Evolutionary conservation across 1,140 invertebrate species (phyloP).

Genomic region (Megalopta genalis): DNA sequence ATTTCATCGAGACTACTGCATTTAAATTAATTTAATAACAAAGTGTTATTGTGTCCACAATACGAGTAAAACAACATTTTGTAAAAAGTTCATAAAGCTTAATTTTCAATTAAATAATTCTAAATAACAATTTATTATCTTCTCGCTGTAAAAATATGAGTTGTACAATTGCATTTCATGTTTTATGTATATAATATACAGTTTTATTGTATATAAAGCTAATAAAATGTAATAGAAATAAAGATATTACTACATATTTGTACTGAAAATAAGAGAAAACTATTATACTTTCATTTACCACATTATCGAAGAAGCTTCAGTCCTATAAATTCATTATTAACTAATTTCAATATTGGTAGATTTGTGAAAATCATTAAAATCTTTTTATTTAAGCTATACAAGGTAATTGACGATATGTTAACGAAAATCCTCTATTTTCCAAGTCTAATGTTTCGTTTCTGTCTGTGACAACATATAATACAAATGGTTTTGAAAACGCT

Average conservation of each 20-base stretch:
- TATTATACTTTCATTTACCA: too few relatives aligned
- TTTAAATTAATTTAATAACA: background rate
- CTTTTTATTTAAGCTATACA: constrained; percentile 77
- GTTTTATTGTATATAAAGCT: background rate
- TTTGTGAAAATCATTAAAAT: background rate
- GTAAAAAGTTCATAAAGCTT: background rate
- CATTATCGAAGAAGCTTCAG: background rate
- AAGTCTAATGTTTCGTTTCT: constrained; percentile 82
- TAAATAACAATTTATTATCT: constrained; percentile 4
- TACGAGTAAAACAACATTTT: too few relatives aligned
- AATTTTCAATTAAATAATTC: background rate
- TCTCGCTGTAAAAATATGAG: background rate
- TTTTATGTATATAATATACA: constrained; percentile 1
- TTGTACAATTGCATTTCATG: constrained; percentile 25
- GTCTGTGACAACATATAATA: constrained; percentile 86
- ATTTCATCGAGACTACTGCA: background rate
- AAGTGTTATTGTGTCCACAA: background rate
- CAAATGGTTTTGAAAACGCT: constrained; percentile 86
- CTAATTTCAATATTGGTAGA: background rate
- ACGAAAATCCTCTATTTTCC: constrained; percentile 86
- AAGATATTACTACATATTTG: background rate
- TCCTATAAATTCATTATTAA: background rate
- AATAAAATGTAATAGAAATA: background rate
- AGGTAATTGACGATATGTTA: constrained; percentile 85
- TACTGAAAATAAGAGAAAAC: too few relatives aligned